Conservation (phyloP, 2,113 vertebrate genomes). For the Delphinapterus leucas region DNA sequence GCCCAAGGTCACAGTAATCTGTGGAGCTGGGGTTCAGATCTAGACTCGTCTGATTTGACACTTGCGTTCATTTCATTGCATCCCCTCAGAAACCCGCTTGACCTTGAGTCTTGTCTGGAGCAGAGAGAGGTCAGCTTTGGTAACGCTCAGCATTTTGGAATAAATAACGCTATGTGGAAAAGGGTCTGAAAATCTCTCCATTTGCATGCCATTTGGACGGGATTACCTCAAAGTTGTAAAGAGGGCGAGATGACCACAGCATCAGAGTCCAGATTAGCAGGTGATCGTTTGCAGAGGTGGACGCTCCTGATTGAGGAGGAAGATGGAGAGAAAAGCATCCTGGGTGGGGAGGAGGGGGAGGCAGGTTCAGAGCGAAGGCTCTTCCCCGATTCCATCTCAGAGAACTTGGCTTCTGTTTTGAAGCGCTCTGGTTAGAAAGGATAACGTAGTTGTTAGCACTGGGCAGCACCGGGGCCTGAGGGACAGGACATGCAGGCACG, state of each 20-base stretch:
- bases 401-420: background rate
- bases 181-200: background rate
- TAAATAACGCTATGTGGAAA: background rate
- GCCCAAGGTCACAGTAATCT: background rate
- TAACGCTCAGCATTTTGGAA: background rate
- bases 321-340: background rate
- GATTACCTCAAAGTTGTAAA: background rate
- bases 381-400: background rate
- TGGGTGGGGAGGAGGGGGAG: too few relatives aligned
- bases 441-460: accelerated
- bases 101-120: background rate
- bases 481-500: background rate
- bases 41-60: background rate
- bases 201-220: background rate
- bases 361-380: background rate
- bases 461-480: background rate
- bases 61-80: background rate
- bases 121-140: background rate
- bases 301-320: background rate
- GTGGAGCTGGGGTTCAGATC: background rate
- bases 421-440: background rate
- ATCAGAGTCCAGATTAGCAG: background rate
- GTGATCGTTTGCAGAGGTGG: background rate
- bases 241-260: background rate
- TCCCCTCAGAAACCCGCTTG: background rate